These are phyloP conservation scores for Macroramphosus scolopax DNA, from an alignment of 2,797 vertebrate species.

Conservation along the genomic window DNA sequence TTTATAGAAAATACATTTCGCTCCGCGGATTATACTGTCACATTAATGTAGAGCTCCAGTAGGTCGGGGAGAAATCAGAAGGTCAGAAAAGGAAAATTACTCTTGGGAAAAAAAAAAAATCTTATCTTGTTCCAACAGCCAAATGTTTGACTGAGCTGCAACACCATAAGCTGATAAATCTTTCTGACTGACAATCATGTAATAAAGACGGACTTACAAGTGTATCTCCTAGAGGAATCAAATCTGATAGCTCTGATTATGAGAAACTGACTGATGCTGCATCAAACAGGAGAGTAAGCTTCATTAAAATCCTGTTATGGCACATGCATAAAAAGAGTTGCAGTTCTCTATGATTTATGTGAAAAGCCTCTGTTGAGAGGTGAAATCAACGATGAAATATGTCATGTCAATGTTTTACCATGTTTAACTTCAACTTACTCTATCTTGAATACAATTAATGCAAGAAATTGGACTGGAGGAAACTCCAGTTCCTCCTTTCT, in stretches of 20 bases:
- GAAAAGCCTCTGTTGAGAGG: too few relatives aligned
- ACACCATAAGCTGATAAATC: slow-evolving; percentile 27
- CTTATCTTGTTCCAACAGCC: slow-evolving; percentile 32
- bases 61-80: slow-evolving; percentile 2
- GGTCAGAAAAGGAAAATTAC: slow-evolving; percentile 8
- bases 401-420: too few relatives aligned
- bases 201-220: slow-evolving; percentile 38
- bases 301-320: too few relatives aligned
- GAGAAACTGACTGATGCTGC: slow-evolving; percentile 22
- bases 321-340: too few relatives aligned
- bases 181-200: slow-evolving; percentile 24
- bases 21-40: slow-evolving; percentile 16
- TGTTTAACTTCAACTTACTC: too few relatives aligned
- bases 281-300: neutral
- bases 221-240: slow-evolving; percentile 20
- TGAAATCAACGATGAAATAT: too few relatives aligned
- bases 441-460: too few relatives aligned
- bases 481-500: too few relatives aligned
- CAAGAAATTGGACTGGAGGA: too few relatives aligned
- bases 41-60: neutral
- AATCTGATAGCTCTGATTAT: slow-evolving; percentile 31
- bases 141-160: slow-evolving; percentile 19
- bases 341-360: too few relatives aligned
- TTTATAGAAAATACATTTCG: too few relatives aligned
- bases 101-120: too few relatives aligned